These are phyloP conservation scores for Oscarella lobularis DNA, from an alignment of 37 sponge, comb jelly and placozoan genomes.

Conservation along the genomic window DNA sequence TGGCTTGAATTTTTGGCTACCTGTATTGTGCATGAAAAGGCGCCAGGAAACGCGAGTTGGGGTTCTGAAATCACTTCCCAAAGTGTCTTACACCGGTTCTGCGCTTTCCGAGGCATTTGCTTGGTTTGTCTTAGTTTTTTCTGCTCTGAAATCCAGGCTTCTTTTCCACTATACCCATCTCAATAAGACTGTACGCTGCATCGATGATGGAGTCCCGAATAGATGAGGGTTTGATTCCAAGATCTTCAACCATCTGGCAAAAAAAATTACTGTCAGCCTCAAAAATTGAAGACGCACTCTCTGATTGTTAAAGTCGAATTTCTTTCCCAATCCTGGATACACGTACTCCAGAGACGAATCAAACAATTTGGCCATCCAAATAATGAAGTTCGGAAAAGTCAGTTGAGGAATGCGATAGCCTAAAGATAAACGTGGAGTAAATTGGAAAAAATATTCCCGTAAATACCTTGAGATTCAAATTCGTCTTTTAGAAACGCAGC, in stretches of 20 bases:
- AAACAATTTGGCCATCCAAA: neutral
- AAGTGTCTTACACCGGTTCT: no score
- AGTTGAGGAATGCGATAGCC: neutral
- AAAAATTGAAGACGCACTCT: neutral
- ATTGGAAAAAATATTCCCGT: no score
- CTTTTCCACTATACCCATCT: conserved; percentile 39
- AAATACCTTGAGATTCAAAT: conserved; percentile 19
- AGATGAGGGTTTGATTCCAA: conserved; percentile 48
- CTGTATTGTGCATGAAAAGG: no score
- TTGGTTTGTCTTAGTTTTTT: no score
- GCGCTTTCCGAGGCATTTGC: no score
- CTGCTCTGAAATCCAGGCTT: conserved; percentile 43
- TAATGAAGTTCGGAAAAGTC: neutral
- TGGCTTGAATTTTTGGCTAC: no score
- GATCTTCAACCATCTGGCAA: conserved; percentile 29
- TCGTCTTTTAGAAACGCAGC: conserved; percentile 34
- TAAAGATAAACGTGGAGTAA: no score
- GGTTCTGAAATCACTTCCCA: no score
- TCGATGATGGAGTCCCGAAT: conserved; percentile 50
- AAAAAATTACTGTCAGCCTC: neutral
- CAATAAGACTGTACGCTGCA: conserved; percentile 61
- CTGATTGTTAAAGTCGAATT: conserved; percentile 17
- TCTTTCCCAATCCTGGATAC: conserved; percentile 13
- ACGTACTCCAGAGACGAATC: neutral
- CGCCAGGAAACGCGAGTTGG: no score